These are phyloP conservation scores for Hirtodrosophila trivittata DNA, from an alignment of 2,888 invertebrate species.

Conservation along the genomic window DNA sequence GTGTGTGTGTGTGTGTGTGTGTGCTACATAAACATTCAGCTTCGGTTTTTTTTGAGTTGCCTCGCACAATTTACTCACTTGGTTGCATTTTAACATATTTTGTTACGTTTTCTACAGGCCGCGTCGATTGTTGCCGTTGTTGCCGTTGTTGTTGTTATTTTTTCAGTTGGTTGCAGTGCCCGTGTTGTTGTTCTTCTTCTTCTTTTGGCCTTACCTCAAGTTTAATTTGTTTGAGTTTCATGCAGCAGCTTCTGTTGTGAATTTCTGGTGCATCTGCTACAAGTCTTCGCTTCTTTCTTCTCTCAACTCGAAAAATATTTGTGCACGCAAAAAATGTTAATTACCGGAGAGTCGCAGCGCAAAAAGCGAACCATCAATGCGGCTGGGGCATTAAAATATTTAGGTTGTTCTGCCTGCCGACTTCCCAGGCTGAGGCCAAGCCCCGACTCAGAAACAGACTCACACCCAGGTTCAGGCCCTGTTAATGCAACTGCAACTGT, in stretches of 20 bases:
- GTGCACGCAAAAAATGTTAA: conserved; percentile 80
- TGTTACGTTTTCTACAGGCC: conserved; percentile 71
- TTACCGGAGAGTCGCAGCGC: conserved; percentile 63
- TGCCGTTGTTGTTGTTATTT: conserved; percentile 61
- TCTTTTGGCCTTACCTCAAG: conserved; percentile 62
- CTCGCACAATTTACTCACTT: conserved; percentile 78
- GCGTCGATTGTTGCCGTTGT: conserved; percentile 70
- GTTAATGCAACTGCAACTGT: conserved; percentile 78
- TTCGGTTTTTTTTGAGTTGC: conserved; percentile 32
- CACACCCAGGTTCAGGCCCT: conserved; percentile 25
- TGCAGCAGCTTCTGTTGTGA: conserved; percentile 71
- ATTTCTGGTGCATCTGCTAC: conserved; percentile 73
- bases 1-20: conserved; percentile 38
- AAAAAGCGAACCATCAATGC: conserved; percentile 77
- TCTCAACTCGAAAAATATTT: conserved; percentile 75
- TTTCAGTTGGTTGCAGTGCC: conserved; percentile 70
- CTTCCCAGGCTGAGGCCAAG: conserved; percentile 62
- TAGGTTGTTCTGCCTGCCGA: conserved; percentile 59
- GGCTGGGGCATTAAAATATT: conserved; percentile 74
- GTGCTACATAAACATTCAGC: conserved; percentile 71
- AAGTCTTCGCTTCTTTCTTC: conserved; percentile 49
- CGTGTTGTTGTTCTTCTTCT: conserved; percentile 26
- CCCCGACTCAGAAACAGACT: conserved; percentile 29
- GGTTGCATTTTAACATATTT: conserved; percentile 78
- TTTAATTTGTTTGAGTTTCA: conserved; percentile 78